Percentiles rank a stretch among this genome's conserved stretches.
Evolutionary conservation across 2,888 invertebrate species (phyloP).

Genomic region (Cheilosia pagana): DNA sequence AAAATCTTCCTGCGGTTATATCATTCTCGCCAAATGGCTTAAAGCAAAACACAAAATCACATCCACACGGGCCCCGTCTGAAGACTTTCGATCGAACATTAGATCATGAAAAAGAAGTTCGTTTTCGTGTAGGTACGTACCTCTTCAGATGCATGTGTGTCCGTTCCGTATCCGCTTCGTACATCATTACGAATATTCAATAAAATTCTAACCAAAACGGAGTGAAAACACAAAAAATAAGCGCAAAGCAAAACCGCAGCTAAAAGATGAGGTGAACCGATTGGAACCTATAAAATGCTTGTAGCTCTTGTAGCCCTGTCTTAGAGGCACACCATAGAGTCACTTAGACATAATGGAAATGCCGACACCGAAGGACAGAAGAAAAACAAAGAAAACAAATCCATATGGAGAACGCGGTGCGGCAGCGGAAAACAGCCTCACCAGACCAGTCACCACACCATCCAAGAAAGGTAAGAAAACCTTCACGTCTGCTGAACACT

Average conservation of each 20-base stretch:
- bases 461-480: constrained; percentile 36
- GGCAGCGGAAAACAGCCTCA: constrained; percentile 5
- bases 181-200: constrained; percentile 65
- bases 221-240: constrained; percentile 41
- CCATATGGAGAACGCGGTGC: constrained; percentile 1
- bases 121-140: constrained; percentile 13
- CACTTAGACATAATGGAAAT: constrained; percentile 66
- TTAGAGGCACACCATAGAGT: constrained; percentile 49
- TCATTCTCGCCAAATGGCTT: constrained; percentile 13
- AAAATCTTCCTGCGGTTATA: constrained; percentile 29
- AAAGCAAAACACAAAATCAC: constrained; percentile 1
- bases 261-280: constrained; percentile 51
- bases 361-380: constrained; percentile 59
- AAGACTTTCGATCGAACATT: constrained; percentile 11
- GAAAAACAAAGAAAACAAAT: constrained; percentile 28
- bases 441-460: too few relatives aligned
- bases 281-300: constrained; percentile 23
- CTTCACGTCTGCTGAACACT: constrained; percentile 63
- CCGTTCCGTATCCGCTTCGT: not conserved
- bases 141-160: constrained; percentile 9
- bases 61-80: constrained; percentile 8
- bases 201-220: constrained; percentile 56
- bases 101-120: constrained; percentile 12
- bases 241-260: constrained; percentile 2
- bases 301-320: constrained; percentile 52